Evolutionary conservation across 2,888 invertebrate species (phyloP).

Genomic region (Heliconius ethilla): DNA sequence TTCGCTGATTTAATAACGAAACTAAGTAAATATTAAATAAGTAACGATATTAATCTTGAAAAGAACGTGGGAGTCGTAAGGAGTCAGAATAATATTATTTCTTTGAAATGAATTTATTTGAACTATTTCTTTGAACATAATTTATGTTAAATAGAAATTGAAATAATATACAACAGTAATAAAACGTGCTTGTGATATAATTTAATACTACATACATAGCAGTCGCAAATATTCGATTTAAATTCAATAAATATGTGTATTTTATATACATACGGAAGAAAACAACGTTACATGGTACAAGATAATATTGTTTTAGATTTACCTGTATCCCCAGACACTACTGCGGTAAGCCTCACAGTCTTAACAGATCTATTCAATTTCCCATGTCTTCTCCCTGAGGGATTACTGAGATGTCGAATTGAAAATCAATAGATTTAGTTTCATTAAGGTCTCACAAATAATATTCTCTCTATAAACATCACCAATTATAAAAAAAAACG

Average conservation of each 20-base stretch:
- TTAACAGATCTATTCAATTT: conserved; percentile 39
- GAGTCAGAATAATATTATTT: not conserved
- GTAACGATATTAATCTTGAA: not conserved
- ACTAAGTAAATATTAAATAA: conserved; percentile 30
- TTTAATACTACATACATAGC: not conserved
- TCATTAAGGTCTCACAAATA: not conserved
- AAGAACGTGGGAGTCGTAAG: not conserved
- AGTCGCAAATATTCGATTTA: not conserved
- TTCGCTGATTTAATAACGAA: conserved; percentile 41
- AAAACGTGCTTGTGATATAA: not conserved
- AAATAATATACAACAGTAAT: not conserved
- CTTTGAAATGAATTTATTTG: not conserved
- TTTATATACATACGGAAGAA: conserved; percentile 55
- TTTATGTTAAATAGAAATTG: not conserved
- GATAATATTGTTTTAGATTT: conserved; percentile 62
- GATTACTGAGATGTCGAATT: conserved; percentile 26
- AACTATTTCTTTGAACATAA: not conserved
- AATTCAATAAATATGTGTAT: conserved; percentile 55
- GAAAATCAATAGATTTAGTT: conserved; percentile 25
- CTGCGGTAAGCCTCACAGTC: conserved; percentile 59
- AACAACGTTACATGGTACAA: conserved; percentile 56
- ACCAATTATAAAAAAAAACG: not conserved
- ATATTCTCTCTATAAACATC: not conserved
- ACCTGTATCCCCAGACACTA: conserved; percentile 58
- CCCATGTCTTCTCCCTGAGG: conserved; percentile 34